A percentile compares a stretch with the other conserved stretches of the same genome.
phyloP scores from a whole-genome alignment of 2,113 vertebrate genomes.

The Barnardius zonarius region DNA sequence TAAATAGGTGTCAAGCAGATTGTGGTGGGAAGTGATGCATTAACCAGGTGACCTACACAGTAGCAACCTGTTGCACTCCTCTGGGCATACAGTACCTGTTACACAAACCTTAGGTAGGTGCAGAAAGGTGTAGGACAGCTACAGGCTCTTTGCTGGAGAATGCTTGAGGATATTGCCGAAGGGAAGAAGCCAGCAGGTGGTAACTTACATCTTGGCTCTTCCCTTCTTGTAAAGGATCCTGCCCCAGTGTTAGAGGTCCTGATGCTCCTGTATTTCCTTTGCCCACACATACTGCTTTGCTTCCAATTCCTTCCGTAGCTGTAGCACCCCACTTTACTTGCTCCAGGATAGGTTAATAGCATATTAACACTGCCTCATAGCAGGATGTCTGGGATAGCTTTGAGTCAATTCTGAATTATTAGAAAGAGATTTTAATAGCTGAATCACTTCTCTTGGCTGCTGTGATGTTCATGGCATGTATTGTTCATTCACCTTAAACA shows the following conservation, averaged over 20 bases:
- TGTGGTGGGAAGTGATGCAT: not conserved
- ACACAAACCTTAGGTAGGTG: not conserved
- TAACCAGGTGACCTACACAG: not conserved
- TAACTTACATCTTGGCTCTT: not conserved
- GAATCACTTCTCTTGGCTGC: not conserved
- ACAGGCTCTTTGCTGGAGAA: not conserved
- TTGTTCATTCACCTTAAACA: not conserved
- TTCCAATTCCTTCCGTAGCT: not conserved
- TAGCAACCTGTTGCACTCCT: not conserved
- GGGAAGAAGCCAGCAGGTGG: not conserved
- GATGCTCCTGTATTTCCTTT: not conserved
- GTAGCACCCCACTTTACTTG: not conserved
- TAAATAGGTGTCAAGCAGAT: not conserved
- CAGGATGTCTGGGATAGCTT: not conserved
- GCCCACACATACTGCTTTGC: rapidly evolving
- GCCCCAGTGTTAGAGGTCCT: not conserved
- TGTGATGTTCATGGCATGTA: not conserved
- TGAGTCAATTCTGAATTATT: not conserved
- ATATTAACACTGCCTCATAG: not conserved
- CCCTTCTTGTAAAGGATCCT: not conserved
- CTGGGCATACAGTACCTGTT: not conserved
- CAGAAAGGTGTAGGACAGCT: not conserved
- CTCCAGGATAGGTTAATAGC: not conserved
- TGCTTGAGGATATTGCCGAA: no score
- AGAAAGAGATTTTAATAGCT: not conserved